Conservation (phyloP, 2,888 invertebrate species). For the Smittia aterrima region DNA sequence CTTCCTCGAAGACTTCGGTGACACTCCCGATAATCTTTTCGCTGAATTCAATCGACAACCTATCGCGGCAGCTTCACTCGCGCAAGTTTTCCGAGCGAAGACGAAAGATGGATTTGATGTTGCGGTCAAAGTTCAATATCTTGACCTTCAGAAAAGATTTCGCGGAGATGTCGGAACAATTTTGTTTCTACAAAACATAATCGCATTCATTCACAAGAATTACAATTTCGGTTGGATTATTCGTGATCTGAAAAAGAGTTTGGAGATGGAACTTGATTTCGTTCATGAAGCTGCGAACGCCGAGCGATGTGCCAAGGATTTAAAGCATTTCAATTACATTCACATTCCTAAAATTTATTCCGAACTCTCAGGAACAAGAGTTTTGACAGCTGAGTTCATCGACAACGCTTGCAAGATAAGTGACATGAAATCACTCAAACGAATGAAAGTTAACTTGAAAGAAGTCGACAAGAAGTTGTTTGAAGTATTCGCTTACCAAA, state of each 20-base stretch:
- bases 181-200: constrained; percentile 61
- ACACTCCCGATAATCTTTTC: constrained; percentile 62
- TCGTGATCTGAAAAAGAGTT: constrained; percentile 61
- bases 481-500: constrained; percentile 69
- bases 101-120: constrained; percentile 63
- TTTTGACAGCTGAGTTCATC: constrained; percentile 71
- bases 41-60: constrained; percentile 62
- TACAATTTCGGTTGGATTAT: constrained; percentile 74
- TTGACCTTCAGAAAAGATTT: constrained; percentile 68
- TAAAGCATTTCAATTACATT: constrained; percentile 61
- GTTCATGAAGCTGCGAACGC: constrained; percentile 67
- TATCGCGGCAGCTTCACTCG: constrained; percentile 73
- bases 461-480: constrained; percentile 70
- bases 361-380: constrained; percentile 62
- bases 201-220: constrained; percentile 66
- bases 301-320: constrained; percentile 65
- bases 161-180: constrained; percentile 67
- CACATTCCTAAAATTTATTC: constrained; percentile 68
- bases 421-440: constrained; percentile 57
- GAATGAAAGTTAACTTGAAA: constrained; percentile 58
- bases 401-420: constrained; percentile 65
- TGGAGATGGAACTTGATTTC: constrained; percentile 68
- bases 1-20: constrained; percentile 66
- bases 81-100: constrained; percentile 67
- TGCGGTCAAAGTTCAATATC: constrained; percentile 70